Base-by-base conservation (phyloP, 92 coral and sea anemone genomes). In the Palythoa grandiflora region DNA sequence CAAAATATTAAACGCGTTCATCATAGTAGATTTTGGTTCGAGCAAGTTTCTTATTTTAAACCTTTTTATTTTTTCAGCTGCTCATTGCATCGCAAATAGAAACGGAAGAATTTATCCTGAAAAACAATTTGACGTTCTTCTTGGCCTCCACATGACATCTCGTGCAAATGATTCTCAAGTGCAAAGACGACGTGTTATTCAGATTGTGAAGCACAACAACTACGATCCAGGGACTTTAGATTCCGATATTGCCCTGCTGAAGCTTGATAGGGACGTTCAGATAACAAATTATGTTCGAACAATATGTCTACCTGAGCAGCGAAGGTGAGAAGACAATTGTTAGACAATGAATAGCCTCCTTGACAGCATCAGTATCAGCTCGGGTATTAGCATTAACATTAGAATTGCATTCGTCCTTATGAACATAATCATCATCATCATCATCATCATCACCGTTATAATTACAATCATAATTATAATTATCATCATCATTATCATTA, bases 201-300 rank as follows among this genome's bases (percentile, higher is more conserved):
- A 96, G 83, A 93, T 96, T 38, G 89, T 90, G 3, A 95, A 92
- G 47, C 98, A 96, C 86, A 78, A 87, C 68, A 35, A 88, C 38
- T 97, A 92, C 72, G 78, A 94, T 68, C 90, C 81, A 66, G 1
- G 0, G 1, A 39, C 95, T 35, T 97, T 95, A 87, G 96, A 94
- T 38, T 93, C 99, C 5, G 99, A 97, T 78, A 59, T 97, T 19
- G 99, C 99, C 5, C 84, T 97, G 36, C 39, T 97, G 74, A 93
- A 94, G 65, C 95, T 97, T 3, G 93, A 94, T 53, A 91, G 86
- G 15, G 97, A 93, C 16, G 92, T 90, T 38, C 89, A 85, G 59
- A 97, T 97, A 78, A 86, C 91, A 5, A 94, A 88, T 21, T 92
- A 92, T 68, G 98, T 90, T 11, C 94, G 92, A 52, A 98, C 99